Base-by-base conservation (phyloP, 2,888 invertebrate genomes). In the Andricus quercusramuli region DNA sequence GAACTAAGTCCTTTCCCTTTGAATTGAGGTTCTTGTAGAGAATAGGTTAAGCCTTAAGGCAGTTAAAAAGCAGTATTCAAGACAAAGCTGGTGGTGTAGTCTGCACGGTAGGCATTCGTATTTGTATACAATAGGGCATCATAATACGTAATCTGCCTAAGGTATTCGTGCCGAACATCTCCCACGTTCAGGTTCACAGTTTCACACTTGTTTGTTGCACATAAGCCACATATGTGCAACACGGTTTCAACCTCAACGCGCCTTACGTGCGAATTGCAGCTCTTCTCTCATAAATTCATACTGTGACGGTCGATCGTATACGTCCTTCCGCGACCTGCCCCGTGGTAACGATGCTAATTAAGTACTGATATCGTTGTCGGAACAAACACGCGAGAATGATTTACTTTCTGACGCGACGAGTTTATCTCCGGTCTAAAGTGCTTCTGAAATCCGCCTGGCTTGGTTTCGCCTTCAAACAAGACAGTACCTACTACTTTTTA, bases 61-160 rank as follows among this genome's bases (percentile, higher is more conserved):
- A 65, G 74, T 74, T 74, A 65, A 74, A 81, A 66, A 78, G 77
- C 77, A 77, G 65, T 82, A 70, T 77, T 66, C 82, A 77, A 80
- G 20, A 84, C 66, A 81, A 82, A 77, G 87, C 86, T 86, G 87
- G 86, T 86, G 78, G 81, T 79, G 66, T 77, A 41, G 70, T 76
- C 78, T 80, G 78, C 78, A 80, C 82, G 85, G 85, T 82, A 86
- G 85, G 85, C 80, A 86, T 86, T 85, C 88, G 89, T 90, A 90
- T 91, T 91, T 91, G 91, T 91, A 92, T 92, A 92, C 91, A 91
- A 91, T 91, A 90, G 91, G 87, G 88, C 89, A 91, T 91, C 91
- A 90, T 91, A 91, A 91, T 91, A 89, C 89, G 88, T 90, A 91
- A 91, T 90, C 90, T 90, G 89, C 88, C 86, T 88, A 87, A 89